phyloP scores from a whole-genome alignment of 1,140 invertebrate species.

The Drosophila varians region DNA sequence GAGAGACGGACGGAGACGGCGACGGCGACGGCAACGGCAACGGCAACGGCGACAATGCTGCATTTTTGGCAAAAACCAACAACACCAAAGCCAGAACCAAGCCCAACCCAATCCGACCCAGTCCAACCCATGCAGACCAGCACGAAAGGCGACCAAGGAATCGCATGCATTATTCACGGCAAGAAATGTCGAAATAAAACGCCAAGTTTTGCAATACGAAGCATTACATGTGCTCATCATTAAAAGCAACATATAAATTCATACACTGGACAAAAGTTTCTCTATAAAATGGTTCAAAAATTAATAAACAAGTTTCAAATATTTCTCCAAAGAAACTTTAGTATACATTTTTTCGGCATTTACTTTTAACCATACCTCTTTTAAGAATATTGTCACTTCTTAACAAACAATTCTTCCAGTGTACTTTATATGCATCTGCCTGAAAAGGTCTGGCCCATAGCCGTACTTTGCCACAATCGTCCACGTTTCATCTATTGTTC shows the following conservation, averaged over 20 bases:
- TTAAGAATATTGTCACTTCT: too few species aligned
- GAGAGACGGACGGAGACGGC: slow-evolving; percentile 62
- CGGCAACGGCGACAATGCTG: slow-evolving; percentile 62
- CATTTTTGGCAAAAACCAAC: slow-evolving; percentile 56
- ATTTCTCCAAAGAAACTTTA: too few species aligned
- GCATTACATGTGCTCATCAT: slow-evolving; percentile 80
- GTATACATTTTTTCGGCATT: too few species aligned
- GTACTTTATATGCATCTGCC: slow-evolving; percentile 7
- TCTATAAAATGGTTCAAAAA: too few species aligned
- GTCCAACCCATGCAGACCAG: slow-evolving; percentile 28
- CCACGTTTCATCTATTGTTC: slow-evolving; percentile 80
- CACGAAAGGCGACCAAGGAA: slow-evolving; percentile 62
- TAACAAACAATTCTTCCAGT: background rate
- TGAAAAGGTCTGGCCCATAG: slow-evolving; percentile 16
- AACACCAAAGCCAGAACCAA: slow-evolving; percentile 16
- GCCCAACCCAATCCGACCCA: slow-evolving; percentile 7
- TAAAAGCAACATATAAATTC: slow-evolving; percentile 36
- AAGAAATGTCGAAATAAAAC: slow-evolving; percentile 77
- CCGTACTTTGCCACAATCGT: slow-evolving; percentile 71
- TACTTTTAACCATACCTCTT: too few species aligned
- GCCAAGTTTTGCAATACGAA: slow-evolving; percentile 79
- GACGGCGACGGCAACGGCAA: slow-evolving; percentile 58
- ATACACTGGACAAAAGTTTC: slow-evolving; percentile 30
- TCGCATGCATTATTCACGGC: slow-evolving; percentile 73
- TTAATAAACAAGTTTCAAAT: too few species aligned